Percentiles rank a stretch among this genome's conserved stretches.
These are phyloP conservation scores for Pangasius mekongensis DNA, from an alignment of 2,797 vertebrate genomes.

Conservation along the genomic window DNA sequence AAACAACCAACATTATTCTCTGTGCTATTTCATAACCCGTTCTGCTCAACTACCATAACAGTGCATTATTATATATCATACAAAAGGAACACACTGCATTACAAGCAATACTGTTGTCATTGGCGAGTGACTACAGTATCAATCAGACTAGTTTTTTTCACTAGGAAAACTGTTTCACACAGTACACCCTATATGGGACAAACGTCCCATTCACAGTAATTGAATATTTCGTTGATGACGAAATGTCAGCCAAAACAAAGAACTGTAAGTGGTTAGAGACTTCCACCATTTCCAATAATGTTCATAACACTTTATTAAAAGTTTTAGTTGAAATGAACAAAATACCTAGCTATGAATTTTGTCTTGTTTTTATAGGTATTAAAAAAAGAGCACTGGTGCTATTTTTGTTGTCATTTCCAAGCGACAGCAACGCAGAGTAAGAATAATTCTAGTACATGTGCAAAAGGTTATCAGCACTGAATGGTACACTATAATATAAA, in stretches of 20 bases:
- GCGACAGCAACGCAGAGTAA: neutral
- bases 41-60: constrained; percentile 58
- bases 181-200: neutral
- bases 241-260: neutral
- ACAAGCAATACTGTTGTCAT: neutral
- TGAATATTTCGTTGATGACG: neutral
- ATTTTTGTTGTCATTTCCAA: neutral
- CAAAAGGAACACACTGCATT: neutral
- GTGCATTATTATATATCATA: constrained; percentile 57
- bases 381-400: neutral
- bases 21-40: constrained; percentile 61
- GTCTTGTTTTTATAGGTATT: neutral
- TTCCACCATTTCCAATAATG: neutral
- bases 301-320: neutral
- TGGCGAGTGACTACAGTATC: neutral
- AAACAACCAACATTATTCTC: constrained; percentile 35
- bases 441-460: neutral
- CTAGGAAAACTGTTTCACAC: neutral
- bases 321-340: neutral
- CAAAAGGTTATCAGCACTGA: neutral
- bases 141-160: neutral
- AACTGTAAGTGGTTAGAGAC: neutral
- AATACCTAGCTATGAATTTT: neutral
- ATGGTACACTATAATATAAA: neutral
- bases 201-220: neutral